Evolutionary conservation across 35 echinoderm and acorn worm species (phyloP), one percentile per base, ranked within the genome.

Genomic region (Lytechinus variegatus): DNA sequence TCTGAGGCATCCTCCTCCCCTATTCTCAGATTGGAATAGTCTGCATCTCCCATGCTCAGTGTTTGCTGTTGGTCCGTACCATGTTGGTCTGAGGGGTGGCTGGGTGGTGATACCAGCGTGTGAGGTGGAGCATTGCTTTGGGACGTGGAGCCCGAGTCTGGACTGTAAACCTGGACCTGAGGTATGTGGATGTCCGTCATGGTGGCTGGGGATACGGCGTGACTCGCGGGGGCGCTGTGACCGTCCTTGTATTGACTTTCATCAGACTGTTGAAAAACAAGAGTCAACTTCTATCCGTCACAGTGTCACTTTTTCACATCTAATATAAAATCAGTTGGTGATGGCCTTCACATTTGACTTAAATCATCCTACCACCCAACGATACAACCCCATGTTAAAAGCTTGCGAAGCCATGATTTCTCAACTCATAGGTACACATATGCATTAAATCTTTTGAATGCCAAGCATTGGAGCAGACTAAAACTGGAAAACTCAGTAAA

Each of bases 231-330:
- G 12, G 92, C 54, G 87, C 95, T 94, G 10, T 96, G 86, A 27
- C 97, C 97, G 28, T 96, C 97, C 44, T 95, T 96, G 95, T 98
- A 98, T 53, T 98, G 97, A 27, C 96, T 98, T 54, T 98, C 97
- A 95, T 98, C 97, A 94, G 97, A 96, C 97, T 98, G 92, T 44
- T 27, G 53, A 79, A 79, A 79, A 58, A 58, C 7, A 6, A 0
- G 3, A 79, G 6, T 79, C 66, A 79, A 79, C 7, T 79, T 60
- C 10, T 24, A 79, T 19, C 66, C 7, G n/a, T 79, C 66, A n/a
- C n/a, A 58, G 56, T 11, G 9, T 58, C 13, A 58, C 56, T 58
- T 58, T n/a, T 9, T 58, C 56, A 2, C 2, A 58, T 9, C 56
- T 10, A 9, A 58, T 58, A 58, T 58, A 9, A 58, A 58, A 58